phyloP scores from a whole-genome alignment of 2,888 invertebrate species.

The Rhingia rostrata region DNA sequence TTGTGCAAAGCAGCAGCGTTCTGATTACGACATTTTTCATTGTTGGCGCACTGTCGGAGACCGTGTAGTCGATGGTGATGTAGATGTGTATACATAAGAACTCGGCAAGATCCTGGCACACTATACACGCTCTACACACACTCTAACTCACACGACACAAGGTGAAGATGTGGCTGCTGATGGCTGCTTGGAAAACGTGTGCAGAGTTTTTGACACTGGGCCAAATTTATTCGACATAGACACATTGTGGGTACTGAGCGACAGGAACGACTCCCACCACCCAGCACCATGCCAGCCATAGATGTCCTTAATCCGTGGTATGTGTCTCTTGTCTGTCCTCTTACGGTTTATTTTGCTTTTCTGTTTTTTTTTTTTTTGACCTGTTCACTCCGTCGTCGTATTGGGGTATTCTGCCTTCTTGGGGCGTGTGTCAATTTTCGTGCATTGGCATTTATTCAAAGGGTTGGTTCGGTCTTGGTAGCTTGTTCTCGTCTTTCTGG shows the following conservation, averaged over 20 bases:
- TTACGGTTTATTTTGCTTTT: background rate
- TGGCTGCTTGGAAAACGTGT: conserved; percentile 45
- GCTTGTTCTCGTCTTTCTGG: background rate
- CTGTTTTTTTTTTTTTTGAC: background rate
- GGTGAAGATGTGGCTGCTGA: conserved; percentile 21
- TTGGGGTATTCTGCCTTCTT: background rate
- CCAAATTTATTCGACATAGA: conserved; percentile 69
- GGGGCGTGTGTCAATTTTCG: conserved; percentile 51
- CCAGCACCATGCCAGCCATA: conserved; percentile 3
- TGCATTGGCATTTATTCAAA: conserved; percentile 69
- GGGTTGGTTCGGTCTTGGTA: conserved; percentile 28
- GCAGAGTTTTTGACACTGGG: conserved; percentile 61
- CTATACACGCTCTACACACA: background rate
- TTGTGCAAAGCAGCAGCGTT: conserved; percentile 21
- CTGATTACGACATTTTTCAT: conserved; percentile 64
- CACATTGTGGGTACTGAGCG: conserved; percentile 42
- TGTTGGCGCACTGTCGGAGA: conserved; percentile 47
- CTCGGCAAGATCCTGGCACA: conserved; percentile 62
- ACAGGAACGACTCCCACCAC: conserved; percentile 23
- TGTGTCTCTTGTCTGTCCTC: conserved; percentile 55
- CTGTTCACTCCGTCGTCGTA: conserved; percentile 10
- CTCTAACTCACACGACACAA: conserved; percentile 1
- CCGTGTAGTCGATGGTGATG: conserved; percentile 34
- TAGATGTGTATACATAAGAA: conserved; percentile 24
- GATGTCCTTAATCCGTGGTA: conserved; percentile 59